Evolutionary conservation across 2,888 invertebrate genomes (phyloP).

Genomic region (Cremastobaeus sp.): DNA sequence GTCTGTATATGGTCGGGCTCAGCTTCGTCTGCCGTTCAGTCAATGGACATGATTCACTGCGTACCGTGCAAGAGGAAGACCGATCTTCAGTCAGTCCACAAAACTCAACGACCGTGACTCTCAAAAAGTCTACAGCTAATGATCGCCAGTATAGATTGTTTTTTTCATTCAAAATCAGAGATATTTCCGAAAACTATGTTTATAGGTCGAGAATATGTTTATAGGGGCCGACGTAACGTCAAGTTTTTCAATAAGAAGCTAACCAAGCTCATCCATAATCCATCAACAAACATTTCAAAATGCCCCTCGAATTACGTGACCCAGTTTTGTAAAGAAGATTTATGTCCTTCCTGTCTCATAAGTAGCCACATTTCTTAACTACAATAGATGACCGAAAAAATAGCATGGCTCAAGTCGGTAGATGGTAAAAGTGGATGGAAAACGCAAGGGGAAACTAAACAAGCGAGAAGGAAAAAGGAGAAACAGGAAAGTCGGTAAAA

Average conservation of each 20-base stretch:
- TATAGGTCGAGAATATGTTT: too few relatives aligned
- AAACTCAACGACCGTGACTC: constrained; percentile 24
- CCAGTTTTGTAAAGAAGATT: too few relatives aligned
- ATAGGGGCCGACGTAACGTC: background rate
- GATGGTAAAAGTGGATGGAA: constrained; percentile 48
- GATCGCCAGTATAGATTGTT: too few relatives aligned
- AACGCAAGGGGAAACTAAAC: constrained; percentile 44
- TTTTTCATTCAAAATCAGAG: too few relatives aligned
- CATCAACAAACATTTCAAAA: too few relatives aligned
- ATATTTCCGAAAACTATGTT: too few relatives aligned
- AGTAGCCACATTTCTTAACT: too few relatives aligned
- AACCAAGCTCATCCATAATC: too few relatives aligned
- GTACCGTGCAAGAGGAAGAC: constrained; percentile 51
- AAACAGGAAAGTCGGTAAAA: constrained; percentile 55
- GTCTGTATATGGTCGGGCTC: constrained; percentile 74
- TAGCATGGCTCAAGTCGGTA: constrained; percentile 1
- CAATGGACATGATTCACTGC: constrained; percentile 74
- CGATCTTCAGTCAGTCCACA: constrained; percentile 18
- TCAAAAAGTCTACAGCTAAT: constrained; percentile 1
- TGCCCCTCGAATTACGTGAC: too few relatives aligned
- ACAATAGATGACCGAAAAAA: too few relatives aligned
- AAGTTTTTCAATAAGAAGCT: too few relatives aligned
- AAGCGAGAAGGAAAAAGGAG: constrained; percentile 25
- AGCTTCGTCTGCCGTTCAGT: constrained; percentile 70
- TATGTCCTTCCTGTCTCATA: too few relatives aligned